Conservation (phyloP, 2,797 vertebrate genomes). For the Aratinga solstitialis region DNA sequence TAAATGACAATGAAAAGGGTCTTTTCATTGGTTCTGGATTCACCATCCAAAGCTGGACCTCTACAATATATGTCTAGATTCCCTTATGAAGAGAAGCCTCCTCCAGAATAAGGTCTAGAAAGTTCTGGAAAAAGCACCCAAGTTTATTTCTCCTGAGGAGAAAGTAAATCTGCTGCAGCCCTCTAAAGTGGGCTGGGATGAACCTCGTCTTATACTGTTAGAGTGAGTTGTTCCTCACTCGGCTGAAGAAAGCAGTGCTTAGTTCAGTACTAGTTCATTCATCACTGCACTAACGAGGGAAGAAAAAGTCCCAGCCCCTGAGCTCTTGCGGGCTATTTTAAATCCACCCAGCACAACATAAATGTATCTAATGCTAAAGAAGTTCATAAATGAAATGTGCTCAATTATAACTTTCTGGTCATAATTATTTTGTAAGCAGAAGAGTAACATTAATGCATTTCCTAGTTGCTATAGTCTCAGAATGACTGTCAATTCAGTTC, state of each 20-base stretch:
- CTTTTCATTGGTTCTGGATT: neutral
- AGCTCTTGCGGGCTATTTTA: neutral
- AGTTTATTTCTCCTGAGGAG: neutral
- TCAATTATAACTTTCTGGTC: neutral
- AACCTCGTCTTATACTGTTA: neutral
- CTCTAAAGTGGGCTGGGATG: neutral
- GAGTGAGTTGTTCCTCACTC: neutral
- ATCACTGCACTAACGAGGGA: neutral
- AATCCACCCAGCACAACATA: neutral
- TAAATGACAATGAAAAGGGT: neutral
- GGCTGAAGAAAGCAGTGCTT: neutral
- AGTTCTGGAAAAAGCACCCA: neutral
- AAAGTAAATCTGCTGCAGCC: neutral
- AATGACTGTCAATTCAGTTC: neutral
- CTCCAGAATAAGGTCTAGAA: neutral
- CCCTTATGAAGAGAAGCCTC: neutral
- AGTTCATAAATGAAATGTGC: neutral
- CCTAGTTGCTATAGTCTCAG: neutral
- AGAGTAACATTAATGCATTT: neutral
- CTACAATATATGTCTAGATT: neutral
- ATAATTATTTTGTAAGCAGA: neutral
- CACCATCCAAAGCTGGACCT: neutral
- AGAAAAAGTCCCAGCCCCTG: neutral
- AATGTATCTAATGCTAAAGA: neutral
- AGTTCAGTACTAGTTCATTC: neutral